These are phyloP conservation scores for Malurus melanocephalus DNA, from an alignment of 2,113 vertebrate genomes.

Conservation along the genomic window DNA sequence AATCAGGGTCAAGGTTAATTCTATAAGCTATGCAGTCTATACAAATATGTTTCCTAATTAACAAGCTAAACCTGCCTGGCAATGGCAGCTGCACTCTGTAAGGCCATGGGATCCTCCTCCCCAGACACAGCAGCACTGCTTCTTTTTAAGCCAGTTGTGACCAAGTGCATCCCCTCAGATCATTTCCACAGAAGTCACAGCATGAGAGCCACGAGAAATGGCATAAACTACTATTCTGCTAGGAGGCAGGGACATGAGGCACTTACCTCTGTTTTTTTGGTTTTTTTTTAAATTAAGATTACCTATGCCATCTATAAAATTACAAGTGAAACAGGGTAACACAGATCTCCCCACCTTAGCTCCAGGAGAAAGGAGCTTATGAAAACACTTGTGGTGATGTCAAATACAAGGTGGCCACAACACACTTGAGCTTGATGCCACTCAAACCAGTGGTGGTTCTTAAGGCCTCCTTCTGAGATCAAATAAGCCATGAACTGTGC, in stretches of 20 bases:
- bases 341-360: not conserved
- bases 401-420: not conserved
- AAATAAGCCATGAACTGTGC: not conserved
- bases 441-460: not conserved
- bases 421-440: not conserved
- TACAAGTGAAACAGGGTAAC: not conserved
- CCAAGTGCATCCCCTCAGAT: not conserved
- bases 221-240: not conserved
- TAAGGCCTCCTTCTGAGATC: not conserved
- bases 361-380: not conserved
- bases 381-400: not conserved
- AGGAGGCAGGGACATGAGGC: not conserved
- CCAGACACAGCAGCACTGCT: not conserved
- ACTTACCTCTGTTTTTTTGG: not conserved
- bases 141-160: not conserved
- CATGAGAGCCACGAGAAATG: not conserved
- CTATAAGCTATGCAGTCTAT: not conserved
- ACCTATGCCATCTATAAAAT: not conserved
- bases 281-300: rapidly evolving
- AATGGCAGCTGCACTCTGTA: not conserved
- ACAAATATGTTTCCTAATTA: not conserved
- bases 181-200: not conserved
- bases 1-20: not conserved
- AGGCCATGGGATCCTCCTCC: not conserved
- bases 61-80: not conserved